A percentile compares a stretch with the other conserved stretches of the same genome.
phyloP scores from a whole-genome alignment of 1,140 invertebrate species.

The Drosophila subobscura region DNA sequence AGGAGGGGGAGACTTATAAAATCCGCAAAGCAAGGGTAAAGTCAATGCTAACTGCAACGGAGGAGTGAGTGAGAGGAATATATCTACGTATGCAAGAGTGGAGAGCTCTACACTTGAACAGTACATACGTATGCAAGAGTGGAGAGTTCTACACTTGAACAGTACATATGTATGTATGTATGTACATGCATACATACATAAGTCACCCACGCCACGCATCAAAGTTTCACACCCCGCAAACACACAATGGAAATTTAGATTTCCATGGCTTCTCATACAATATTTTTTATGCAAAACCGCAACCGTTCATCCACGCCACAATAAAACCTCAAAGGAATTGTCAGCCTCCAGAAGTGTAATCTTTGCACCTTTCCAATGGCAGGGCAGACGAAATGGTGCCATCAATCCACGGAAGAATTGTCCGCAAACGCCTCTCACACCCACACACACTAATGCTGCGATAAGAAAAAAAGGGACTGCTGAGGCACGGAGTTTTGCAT shows the following conservation, averaged over 20 bases:
- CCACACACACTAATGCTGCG: constrained; percentile 3
- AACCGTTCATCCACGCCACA: constrained; percentile 16
- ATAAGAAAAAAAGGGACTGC: constrained; percentile 33
- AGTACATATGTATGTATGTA: no score
- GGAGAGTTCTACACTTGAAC: no score
- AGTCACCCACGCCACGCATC: constrained; percentile 10
- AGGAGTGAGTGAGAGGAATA: no score
- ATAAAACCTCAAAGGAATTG: constrained; percentile 73
- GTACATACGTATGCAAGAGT: no score
- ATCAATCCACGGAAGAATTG: constrained; percentile 63
- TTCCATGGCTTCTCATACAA: constrained; percentile 52
- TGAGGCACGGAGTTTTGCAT: constrained; percentile 1
- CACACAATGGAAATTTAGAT: constrained; percentile 67
- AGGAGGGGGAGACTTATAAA: constrained; percentile 21
- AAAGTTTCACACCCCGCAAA: constrained; percentile 19
- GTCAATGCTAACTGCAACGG: no score
- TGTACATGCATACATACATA: no score
- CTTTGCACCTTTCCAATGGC: constrained; percentile 58
- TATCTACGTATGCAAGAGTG: no score
- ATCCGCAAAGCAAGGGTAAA: not conserved
- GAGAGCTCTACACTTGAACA: no score
- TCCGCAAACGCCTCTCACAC: constrained; percentile 20
- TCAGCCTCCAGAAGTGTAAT: constrained; percentile 42
- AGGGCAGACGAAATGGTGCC: constrained; percentile 21
- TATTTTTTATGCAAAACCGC: constrained; percentile 54